Base-by-base conservation (phyloP, 2,113 vertebrate genomes). In the Pelobates fuscus region DNA sequence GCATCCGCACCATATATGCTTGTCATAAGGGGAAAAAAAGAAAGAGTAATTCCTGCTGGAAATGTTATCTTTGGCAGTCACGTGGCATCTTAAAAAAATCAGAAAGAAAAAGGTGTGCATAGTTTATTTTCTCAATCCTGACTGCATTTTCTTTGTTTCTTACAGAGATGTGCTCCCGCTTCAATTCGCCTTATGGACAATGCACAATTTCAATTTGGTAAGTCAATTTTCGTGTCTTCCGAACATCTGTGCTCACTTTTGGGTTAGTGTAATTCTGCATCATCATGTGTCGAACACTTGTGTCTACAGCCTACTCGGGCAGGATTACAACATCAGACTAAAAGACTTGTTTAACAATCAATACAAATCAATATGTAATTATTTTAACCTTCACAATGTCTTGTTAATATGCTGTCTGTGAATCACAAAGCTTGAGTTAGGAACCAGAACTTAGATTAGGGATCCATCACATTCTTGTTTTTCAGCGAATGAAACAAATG, bases 111-210 rank as follows among this genome's bases (percentile, higher is more conserved):
- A n/a, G n/a, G n/a, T n/a, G n/a, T n/a, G n/a, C n/a, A n/a, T n/a
- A n/a, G n/a, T 80, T 49, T 1, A 10, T 37, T 37, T 37, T 37
- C 32, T 37, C 32, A 37, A 0, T 77, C 30, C 26, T 70, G 41
- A n/a, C n/a, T 69, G 44, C 24, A 5, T 26, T 29, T 63, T 70
- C 0, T n/a, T 65, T 78, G 68, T 81, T 20, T 83, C 67, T 61
- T 84, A 70, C 86, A 99, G 97, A 94, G 97, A 79, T 99, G 97
- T 91, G 95, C 97, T 82, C 97, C 97, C 67, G 97, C 97, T 62
- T 99, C 97, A 32, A 96, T 99, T 88, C 92, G 97, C 49, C 95
- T 99, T 77, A 94, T 99, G 80, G 97, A 99, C 89, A 99, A 99
- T 78, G 84, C 92, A 63, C 97, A 99, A 61, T 99, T 99, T 88